A percentile compares a stretch with the other conserved stretches of the same genome.
These are phyloP conservation scores for Cynocephalus volans DNA, from an alignment of 2,113 vertebrate species.

Conservation along the genomic window DNA sequence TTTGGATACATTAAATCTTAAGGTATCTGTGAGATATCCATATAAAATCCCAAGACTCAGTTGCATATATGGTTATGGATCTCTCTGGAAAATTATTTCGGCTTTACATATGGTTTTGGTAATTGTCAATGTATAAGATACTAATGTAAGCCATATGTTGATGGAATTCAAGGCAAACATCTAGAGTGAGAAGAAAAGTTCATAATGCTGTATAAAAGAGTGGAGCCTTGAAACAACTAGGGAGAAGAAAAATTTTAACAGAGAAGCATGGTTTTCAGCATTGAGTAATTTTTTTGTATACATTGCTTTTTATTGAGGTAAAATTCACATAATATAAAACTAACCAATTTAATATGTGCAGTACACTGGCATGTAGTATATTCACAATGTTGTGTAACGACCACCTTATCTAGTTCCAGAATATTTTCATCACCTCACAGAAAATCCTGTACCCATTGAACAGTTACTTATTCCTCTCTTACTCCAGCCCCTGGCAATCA, in stretches of 20 bases:
- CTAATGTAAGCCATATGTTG: background rate
- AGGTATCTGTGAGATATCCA: background rate
- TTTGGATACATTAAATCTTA: background rate
- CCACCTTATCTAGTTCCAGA: background rate
- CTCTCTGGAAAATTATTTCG: background rate
- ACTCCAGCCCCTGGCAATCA: background rate
- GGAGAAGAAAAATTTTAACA: slow-evolving; percentile 24
- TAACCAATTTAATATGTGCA: background rate
- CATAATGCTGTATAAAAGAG: background rate
- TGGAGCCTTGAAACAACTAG: background rate
- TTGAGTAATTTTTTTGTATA: background rate
- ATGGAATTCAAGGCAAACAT: background rate
- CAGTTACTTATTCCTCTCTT: background rate
- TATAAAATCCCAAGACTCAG: background rate
- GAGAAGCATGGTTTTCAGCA: background rate
- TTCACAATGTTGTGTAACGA: background rate
- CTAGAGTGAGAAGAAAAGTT: slow-evolving; percentile 5
- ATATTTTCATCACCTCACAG: background rate
- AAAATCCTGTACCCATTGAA: background rate
- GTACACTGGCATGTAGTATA: background rate
- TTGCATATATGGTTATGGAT: background rate
- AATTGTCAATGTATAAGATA: slow-evolving; percentile 20
- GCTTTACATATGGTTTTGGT: background rate
- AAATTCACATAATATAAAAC: background rate
- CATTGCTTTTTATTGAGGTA: background rate